Base-by-base conservation (phyloP, 2,113 vertebrate species). In the Arothron firmamentum region DNA sequence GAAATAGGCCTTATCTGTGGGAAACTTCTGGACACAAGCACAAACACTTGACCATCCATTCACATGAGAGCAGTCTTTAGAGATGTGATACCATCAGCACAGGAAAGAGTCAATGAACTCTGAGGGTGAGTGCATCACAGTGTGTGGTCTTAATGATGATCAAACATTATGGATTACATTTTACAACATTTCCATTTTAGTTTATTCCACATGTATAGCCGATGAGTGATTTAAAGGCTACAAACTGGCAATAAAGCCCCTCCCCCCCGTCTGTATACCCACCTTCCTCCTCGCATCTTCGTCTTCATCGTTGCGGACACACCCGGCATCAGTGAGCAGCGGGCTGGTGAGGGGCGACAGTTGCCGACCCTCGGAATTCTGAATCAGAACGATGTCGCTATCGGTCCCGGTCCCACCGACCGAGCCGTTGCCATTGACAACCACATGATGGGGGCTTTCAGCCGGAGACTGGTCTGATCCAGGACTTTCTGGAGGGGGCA, bases 1-100 rank as follows among this genome's bases (percentile, higher is more conserved):
- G 87, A 94, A 97, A 82, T 98, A 98, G 1, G 96, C 92, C 75
- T 96, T 96, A 87, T 98, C 95, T 16, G 93, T 90, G 34, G 96
- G 96, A 86, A 92, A 94, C 84, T 92, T 94, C 96, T 98, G 90
- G 49, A 88, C 89, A 88, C 70, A 84, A 79, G 78, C 8, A 57
- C 3, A 71, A 69, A 67, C 2, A 16, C 41, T 38, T 25, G 12
- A 19, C 13, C 3, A 43, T n/a, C 23, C 16, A 18, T 2, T 13
- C 10, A 52, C 3, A 9, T 2, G 34, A 38, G 12, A 38, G 12
- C 34, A 9, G 34, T 38, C 34, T 12, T 31, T 38, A 38, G 12
- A 38, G 34, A 38, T 1, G 34, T 10, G 34, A 38, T 12, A 31
- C 28, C 28, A 31, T 31, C 28, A 31, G 5, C 28, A 31, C 28